Base-by-base conservation (phyloP, 2,113 vertebrate species). In the Atherinomorus stipes region DNA sequence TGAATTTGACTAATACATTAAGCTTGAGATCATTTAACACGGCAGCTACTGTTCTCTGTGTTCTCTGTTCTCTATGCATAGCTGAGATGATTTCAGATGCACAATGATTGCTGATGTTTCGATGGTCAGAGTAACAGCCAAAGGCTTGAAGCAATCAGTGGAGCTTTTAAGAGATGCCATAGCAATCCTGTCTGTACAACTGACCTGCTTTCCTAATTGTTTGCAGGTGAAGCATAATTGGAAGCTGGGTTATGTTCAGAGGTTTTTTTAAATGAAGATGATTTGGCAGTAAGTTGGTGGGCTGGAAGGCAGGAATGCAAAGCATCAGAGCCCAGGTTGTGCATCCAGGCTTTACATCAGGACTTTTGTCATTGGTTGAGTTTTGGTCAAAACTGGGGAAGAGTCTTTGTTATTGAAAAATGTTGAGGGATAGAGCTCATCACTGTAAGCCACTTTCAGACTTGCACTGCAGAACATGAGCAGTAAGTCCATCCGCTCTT, bases 351-450 rank as follows among this genome's bases (percentile, higher is more conserved):
- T 40, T 16, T 16, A 15, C 44, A 45, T 18, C 16, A 7, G n/a
- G 40, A 16, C 40, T 42, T 3, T 15, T 42, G 40, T 42, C 40
- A 4, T 16, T 42, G 40, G 40, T 16, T 42, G 40, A 15, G 40
- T 42, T 42, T 42, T 42, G 40, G 12, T 16, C 18, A 18, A 18
- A 19, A 7, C 19, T 18, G 19, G 18, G 7, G 18, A 6, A 47
- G 9, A 8, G 6, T 15, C 18, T n/a, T 0, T 7, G 5, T 4
- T 45, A 15, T 16, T 44, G 2, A 15, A 18, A 15, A 18, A 19
- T 45, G 19, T 51, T 37, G 59, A 51, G 8, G 11, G 59, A 64
- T 54, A 61, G 57, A 59, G 67, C 64, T 65, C 52, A 69, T 28
- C 49, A 74, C 31, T 7, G 31, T n/a, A n/a, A n/a, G n/a, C n/a